Percentiles rank a stretch among this genome's conserved stretches.
Evolutionary conservation across 2,797 vertebrate genomes (phyloP).

Genomic region (Dicrostonyx torquatus): DNA sequence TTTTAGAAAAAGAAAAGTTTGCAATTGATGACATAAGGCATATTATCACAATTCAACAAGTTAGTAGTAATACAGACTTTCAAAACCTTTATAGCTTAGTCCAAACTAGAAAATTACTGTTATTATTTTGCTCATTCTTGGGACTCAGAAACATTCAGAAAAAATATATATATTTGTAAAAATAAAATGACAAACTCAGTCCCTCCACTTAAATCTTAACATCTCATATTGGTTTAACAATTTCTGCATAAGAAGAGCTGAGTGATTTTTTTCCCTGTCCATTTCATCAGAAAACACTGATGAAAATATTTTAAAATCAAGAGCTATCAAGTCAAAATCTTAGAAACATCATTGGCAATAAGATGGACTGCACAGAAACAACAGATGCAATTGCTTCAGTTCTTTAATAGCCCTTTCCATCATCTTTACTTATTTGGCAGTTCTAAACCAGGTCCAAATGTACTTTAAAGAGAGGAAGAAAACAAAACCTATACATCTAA

Average conservation of each 20-base stretch:
- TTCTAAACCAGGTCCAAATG: constrained; percentile 35
- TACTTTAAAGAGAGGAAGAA: not conserved
- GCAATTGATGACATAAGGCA: constrained; percentile 82
- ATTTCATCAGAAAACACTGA: constrained; percentile 44
- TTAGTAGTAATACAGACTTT: constrained; percentile 81
- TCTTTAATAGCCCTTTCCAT: constrained; percentile 12
- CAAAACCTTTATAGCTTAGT: constrained; percentile 75
- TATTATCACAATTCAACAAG: constrained; percentile 73
- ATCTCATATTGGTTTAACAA: not conserved
- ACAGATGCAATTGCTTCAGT: not conserved
- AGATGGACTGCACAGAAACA: not conserved
- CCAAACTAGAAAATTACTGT: constrained; percentile 73
- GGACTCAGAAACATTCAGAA: constrained; percentile 66
- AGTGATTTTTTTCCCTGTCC: not conserved
- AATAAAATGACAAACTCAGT: constrained; percentile 76
- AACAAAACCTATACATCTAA: not conserved
- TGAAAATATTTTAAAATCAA: constrained; percentile 65
- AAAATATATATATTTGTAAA: constrained; percentile 77
- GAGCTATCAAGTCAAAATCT: constrained; percentile 20
- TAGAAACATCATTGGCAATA: constrained; percentile 10
- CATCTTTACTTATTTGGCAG: constrained; percentile 16
- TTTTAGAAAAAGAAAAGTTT: constrained; percentile 85
- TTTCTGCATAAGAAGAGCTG: constrained; percentile 7
- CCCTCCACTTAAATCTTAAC: constrained; percentile 25
- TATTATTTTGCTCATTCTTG: constrained; percentile 47